Conservation (phyloP, 2,888 invertebrate genomes). For the Antheraea yamamai region DNA sequence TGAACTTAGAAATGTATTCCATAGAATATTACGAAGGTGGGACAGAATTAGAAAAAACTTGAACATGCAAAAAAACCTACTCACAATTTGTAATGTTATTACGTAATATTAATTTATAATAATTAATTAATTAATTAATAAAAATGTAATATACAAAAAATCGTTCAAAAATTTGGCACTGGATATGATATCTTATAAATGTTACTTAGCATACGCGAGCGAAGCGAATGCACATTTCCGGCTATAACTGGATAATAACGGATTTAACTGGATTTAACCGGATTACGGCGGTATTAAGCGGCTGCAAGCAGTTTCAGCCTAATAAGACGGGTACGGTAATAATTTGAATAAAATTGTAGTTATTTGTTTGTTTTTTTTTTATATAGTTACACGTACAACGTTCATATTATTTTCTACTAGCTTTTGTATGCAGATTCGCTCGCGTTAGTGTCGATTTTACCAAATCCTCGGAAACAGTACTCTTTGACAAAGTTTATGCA, state of each 20-base stretch:
- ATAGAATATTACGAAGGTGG: too few relatives aligned
- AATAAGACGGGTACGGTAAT: slow-evolving; percentile 27
- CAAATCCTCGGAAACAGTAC: too few relatives aligned
- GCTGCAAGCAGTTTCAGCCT: slow-evolving; percentile 33
- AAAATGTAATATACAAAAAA: slow-evolving; percentile 12
- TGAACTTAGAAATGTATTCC: too few relatives aligned
- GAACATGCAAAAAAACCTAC: too few relatives aligned
- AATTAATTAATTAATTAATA: too few relatives aligned
- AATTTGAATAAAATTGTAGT: background rate
- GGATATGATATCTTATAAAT: slow-evolving; percentile 27
- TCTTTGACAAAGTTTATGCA: too few relatives aligned
- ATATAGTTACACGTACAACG: background rate
- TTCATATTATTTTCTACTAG: background rate
- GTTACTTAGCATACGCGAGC: slow-evolving; percentile 33
- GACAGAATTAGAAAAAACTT: too few relatives aligned
- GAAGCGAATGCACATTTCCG: slow-evolving; percentile 35
- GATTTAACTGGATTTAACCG: slow-evolving; percentile 34
- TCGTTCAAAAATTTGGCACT: slow-evolving; percentile 30
- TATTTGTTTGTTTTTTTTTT: background rate
- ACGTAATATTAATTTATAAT: too few relatives aligned
- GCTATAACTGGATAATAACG: slow-evolving; percentile 35
- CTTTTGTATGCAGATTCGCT: too few relatives aligned
- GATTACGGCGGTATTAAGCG: slow-evolving; percentile 22
- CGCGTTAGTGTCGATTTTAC: too few relatives aligned
- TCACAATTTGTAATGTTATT: background rate